Evolutionary conservation across 2,113 vertebrate genomes (phyloP), one percentile per base, ranked within the genome.

Genomic region (Phainopepla nitens): DNA sequence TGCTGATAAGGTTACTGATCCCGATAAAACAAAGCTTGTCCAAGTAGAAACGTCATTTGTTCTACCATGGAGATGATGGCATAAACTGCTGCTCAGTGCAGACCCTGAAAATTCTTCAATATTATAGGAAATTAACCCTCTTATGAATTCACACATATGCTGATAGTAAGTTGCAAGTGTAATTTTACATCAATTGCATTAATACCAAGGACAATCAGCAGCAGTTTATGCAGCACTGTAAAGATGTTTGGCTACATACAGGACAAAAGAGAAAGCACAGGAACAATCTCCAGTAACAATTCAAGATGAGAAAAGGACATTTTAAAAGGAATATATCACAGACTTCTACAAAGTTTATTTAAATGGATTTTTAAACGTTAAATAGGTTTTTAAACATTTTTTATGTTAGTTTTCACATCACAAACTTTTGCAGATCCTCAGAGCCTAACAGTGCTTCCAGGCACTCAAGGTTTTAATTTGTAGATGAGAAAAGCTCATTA

Each of bases 1-100:
- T 98, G 98, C 98, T 99, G 98, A 98, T 99, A 99, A 99, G 99
- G 99, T 99, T 99, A 99, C 98, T 98, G 98, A 98, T 98, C 98
- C 98, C 93, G 94, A 98, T 98, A 98, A 98, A 99, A 98, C 98
- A 99, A 98, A 98, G 98, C 98, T 97, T 98, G 98, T 97, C 98
- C 97, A 98, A 98, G 98, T 98, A 98, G 98, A 98, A 98, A 98
- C 96, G 97, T 98, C 98, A 98, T 99, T 99, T 99, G 98, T 98
- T 98, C 98, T 97, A 98, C 97, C 94, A 95, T 61, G 69, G 96
- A 97, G 97, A 96, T 97, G 98, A 98, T 97, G 97, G 98, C 97
- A 98, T 91, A 97, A 98, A 97, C 89, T 98, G 97, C 97, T 98
- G 97, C 96, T 98, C 97, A 96, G 4, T 71, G 61, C 47, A 91